Percentiles rank a stretch among this genome's conserved stretches.
These are phyloP conservation scores for Ectemnius lituratus DNA, from an alignment of 2,888 invertebrate species.

Conservation along the genomic window DNA sequence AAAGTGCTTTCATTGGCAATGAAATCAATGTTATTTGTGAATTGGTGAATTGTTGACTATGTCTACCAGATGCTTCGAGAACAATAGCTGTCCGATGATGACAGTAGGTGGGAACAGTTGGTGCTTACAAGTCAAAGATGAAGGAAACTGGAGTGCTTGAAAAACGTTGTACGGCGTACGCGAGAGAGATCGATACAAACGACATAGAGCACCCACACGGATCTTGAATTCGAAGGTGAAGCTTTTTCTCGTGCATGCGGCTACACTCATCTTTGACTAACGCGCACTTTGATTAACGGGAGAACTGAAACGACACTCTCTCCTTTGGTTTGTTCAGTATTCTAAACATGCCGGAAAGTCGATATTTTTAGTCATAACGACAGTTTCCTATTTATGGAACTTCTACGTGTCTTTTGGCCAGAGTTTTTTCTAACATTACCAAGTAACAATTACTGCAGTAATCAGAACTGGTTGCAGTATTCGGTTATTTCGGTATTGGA, in stretches of 20 bases:
- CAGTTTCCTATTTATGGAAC: no score
- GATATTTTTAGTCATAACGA: neutral
- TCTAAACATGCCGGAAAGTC: neutral
- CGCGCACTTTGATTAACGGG: neutral
- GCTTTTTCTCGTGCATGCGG: neutral
- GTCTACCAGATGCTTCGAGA: neutral
- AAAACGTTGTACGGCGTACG: slow-evolving; percentile 4
- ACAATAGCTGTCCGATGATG: slow-evolving; percentile 42
- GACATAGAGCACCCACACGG: slow-evolving; percentile 2
- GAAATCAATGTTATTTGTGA: no score
- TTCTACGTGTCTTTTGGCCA: no score
- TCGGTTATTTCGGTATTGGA: no score
- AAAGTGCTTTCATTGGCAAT: no score
- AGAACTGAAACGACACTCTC: neutral
- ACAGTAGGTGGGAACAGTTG: slow-evolving; percentile 34
- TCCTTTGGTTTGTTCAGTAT: neutral
- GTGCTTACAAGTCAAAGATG: slow-evolving; percentile 25
- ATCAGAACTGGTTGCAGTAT: no score
- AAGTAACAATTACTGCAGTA: no score
- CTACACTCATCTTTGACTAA: slow-evolving; percentile 1
- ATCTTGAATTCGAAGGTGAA: neutral
- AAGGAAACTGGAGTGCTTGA: slow-evolving; percentile 13
- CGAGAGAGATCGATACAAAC: slow-evolving; percentile 22
- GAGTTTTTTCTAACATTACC: no score
- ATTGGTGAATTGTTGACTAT: no score